Evolutionary conservation across 1,140 invertebrate genomes (phyloP), one percentile per base, ranked within the genome.

Genomic region (Drosophila paulistorum): DNA sequence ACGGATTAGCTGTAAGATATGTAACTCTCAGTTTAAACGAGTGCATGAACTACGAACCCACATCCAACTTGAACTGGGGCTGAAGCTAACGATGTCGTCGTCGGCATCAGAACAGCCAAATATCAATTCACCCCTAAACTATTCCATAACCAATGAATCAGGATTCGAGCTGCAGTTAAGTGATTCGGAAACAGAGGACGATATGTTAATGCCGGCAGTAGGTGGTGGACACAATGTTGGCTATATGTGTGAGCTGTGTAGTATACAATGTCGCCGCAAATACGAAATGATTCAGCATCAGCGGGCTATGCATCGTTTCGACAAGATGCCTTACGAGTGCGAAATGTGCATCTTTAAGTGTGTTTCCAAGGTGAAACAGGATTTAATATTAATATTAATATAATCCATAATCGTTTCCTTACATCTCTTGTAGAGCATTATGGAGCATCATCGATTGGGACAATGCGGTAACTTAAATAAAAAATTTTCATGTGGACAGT

Each of bases 171-270:
- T 92, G 55, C 75, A 89, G 26, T 39, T 92, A 1, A 77, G 76
- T 20, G 91, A 92, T 65, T 92, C 91, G 6, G 91, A 92, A 35
- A 91, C 91, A 2, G 91, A 91, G 20, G 79, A 79, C 10, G 91
- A 90, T 54, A 10, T 94, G 65, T 76, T 69, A 3, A 1, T 51
- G 17, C 17, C 74, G 0, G 23, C 7, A 42, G 26, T 35, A 23
- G 6, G 33, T 0, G 10, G 48, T 7, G 33, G 23, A 13, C 20
- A 41, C 26, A 76, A 68, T 2, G 51, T 58, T 6, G 42, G 69
- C 37, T 91, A 93, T 57, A 79, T 91, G 23, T 94, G 94, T 68
- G 91, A 93, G 61, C 83, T 91, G 23, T 94, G 93, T 68, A 91
- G 89, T 11, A 92, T 93, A 68, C 74, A 82, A 41, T 94, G 93